Base-by-base conservation (phyloP, 1,140 invertebrate genomes). In the Periplaneta americana region DNA sequence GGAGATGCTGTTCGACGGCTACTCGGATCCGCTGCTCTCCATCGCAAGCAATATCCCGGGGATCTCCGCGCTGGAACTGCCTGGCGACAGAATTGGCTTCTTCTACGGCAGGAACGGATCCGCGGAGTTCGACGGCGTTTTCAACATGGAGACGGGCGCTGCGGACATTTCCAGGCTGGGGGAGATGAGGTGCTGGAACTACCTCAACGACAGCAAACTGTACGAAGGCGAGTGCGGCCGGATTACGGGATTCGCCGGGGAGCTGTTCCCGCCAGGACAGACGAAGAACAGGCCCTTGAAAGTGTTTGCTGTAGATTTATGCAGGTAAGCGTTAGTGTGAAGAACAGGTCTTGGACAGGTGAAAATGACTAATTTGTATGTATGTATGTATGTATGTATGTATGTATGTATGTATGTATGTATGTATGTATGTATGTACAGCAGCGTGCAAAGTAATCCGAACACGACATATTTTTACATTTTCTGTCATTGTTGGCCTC, bases 11-110 rank as follows among this genome's bases (percentile, higher is more conserved):
- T 96, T 96, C 87, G 91, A 95, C 36, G 95, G 95, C 9, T 96
- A 93, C 83, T 86, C 92, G 6, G 95, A 96, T 86, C 86, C 90
- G 8, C 84, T 96, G 8, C 85, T 96, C 31, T 86, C 90, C 31
- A 86, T 94, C 34, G 89, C 91, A 22, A 88, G 80, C 9, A 74
- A 1, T 28, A 34, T 79, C 11, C 87, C 92, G 11, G 92, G 94
- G 22, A 86, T 91, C 0, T 84, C 90, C 0, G 87, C 84, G 17
- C 86, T 91, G 32, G 84, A 88, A 0, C 90, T 95, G 80, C 94
- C 94, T 0, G 95, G 89, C 85, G 90, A 90, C 32, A 93, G 91
- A 85, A 96, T 96, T 87, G 95, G 92, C 18, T 96, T 94, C 94
- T 94, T 96, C 85, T 94, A 93, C 84, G 86, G 76, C 37, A 91